A percentile compares a stretch with the other conserved stretches of the same genome.
Evolutionary conservation across 2,888 invertebrate genomes (phyloP).

Genomic region (Stenotaenia linearis): DNA sequence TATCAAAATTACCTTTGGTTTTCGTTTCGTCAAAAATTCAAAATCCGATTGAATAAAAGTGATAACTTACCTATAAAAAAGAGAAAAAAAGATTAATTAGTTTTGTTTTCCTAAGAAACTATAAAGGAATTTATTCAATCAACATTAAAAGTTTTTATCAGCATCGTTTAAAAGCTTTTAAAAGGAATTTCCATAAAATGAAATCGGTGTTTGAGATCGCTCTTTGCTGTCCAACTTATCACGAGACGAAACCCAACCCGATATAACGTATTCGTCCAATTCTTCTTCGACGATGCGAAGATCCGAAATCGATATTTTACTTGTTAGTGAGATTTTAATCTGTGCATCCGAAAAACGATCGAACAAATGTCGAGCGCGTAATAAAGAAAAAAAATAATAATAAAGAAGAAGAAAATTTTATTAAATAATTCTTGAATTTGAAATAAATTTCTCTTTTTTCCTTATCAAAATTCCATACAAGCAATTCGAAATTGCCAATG

Average conservation of each 20-base stretch:
- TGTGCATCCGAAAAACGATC: neutral
- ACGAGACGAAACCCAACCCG: neutral
- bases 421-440: neutral
- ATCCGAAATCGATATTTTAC: constrained; percentile 20
- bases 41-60: no score
- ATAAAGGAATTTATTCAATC: neutral
- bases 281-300: neutral
- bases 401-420: neutral
- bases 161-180: neutral
- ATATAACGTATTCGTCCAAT: constrained; percentile 12
- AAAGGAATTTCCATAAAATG: constrained; percentile 26
- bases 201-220: neutral
- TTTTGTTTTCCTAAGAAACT: neutral
- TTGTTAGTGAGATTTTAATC: constrained; percentile 29
- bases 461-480: neutral
- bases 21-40: no score
- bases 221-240: constrained; percentile 17
- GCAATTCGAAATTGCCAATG: neutral
- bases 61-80: neutral
- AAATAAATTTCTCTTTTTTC: neutral
- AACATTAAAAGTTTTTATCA: neutral
- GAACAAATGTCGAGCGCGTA: neutral
- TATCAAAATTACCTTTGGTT: no score
- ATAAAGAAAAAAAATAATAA: neutral
- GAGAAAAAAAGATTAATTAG: neutral